Base-by-base conservation (phyloP, 2,113 vertebrate genomes). In the Tapirus terrestris region DNA sequence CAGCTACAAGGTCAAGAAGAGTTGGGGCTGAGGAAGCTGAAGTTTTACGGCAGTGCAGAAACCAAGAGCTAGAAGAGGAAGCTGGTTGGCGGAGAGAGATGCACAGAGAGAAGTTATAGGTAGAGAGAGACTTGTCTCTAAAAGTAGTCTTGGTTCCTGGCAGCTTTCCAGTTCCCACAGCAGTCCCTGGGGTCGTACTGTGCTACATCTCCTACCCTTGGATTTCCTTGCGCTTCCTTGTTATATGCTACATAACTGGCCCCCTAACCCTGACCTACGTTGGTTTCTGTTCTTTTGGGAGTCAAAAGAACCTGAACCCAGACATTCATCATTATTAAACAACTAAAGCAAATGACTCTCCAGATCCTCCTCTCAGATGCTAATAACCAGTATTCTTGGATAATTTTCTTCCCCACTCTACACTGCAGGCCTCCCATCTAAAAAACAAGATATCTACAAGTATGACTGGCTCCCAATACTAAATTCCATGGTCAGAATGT, bases 281-380 rank as follows among this genome's bases (percentile, higher is more conserved):
- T 77, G 8, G 48, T 89, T 92, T 84, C 63, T 86, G 13, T 86
- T 85, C 61, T 77, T 61, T 75, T 36, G 31, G n/a, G 17, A 1
- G 33, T 86, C 91, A 80, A 80, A 95, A 93, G 43, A 76, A 2
- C 58, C 43, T 13, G 51, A 97, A 91, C 17, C 33, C 12, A 65
- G 63, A 68, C 58, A 80, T 39, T 89, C 31, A 43, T 51, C 43
- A 94, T 81, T 53, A 93, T 5, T 33, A 95, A 92, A 92, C 61
- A 92, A 95, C 73, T 72, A 72, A 86, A 92, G 72, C 72, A 84
- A 83, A 83, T 70, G 83, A 88, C 45, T 86, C 73, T 83, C 75
- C 36, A 83, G 67, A 53, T 85, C 58, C 6, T 25, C 80, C 56
- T 13, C 33, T 6, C 16, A 87, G 31, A 94, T 10, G 25, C 65